These are phyloP conservation scores for Xenotilapia leptura DNA, from an alignment of 2,113 vertebrate species.

Conservation along the genomic window DNA sequence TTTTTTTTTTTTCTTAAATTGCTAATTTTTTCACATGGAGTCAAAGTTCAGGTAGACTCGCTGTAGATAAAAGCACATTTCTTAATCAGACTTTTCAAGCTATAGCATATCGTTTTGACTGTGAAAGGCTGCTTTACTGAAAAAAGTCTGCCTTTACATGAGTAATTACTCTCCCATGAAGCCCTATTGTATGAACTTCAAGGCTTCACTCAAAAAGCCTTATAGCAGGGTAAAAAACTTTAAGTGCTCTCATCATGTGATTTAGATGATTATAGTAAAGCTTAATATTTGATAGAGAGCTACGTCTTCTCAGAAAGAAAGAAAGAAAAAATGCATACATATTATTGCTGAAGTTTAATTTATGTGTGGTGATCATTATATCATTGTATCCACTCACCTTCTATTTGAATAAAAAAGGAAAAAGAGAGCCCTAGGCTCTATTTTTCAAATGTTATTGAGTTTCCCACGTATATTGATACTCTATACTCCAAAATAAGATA, in stretches of 20 bases:
- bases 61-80: background rate
- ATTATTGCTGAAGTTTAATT: background rate
- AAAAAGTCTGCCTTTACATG: background rate
- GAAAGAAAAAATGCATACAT: background rate
- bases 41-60: background rate
- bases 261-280: background rate
- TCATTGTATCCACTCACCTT: background rate
- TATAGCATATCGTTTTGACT: background rate
- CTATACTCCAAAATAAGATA: background rate
- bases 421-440: background rate
- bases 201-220: background rate
- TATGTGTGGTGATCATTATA: background rate
- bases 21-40: background rate
- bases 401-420: background rate
- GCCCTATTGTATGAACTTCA: background rate
- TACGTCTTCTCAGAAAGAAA: background rate
- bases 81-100: background rate
- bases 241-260: background rate
- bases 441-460: background rate
- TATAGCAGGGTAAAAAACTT: background rate
- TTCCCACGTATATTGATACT: fast-evolving
- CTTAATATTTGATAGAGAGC: background rate
- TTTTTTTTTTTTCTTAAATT: background rate
- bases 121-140: background rate
- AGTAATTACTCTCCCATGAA: constrained; percentile 10